These are phyloP conservation scores for Crioceris asparagi DNA, from an alignment of 2,888 invertebrate species.

Conservation along the genomic window DNA sequence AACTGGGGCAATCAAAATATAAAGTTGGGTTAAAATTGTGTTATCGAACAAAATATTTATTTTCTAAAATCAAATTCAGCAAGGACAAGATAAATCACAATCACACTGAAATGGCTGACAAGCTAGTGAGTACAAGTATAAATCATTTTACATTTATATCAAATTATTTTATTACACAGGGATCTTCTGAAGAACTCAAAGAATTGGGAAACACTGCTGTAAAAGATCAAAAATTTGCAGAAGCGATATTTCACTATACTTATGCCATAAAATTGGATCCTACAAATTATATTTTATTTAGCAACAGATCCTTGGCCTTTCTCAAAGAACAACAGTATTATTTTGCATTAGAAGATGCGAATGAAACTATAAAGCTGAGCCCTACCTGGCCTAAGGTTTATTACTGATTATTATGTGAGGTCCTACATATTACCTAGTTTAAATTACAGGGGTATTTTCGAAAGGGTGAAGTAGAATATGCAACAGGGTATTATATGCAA, in stretches of 20 bases:
- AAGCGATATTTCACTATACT: constrained; percentile 70
- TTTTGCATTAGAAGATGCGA: constrained; percentile 67
- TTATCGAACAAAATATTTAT: no score
- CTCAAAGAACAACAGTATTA: constrained; percentile 67
- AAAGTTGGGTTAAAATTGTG: no score
- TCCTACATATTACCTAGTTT: neutral
- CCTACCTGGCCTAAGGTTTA: constrained; percentile 70
- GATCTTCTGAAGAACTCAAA: constrained; percentile 49
- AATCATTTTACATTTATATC: no score
- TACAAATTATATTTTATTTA: constrained; percentile 59
- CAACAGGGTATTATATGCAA: constrained; percentile 54
- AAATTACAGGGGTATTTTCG: constrained; percentile 59
- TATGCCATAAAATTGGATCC: constrained; percentile 66
- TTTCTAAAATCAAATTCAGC: no score
- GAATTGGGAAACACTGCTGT: constrained; percentile 68
- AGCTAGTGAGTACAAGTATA: no score
- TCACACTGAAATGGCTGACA: no score
- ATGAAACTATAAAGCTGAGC: constrained; percentile 60
- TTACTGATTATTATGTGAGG: constrained; percentile 1
- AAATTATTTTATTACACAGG: constrained; percentile 3
- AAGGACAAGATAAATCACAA: no score
- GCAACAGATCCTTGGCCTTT: constrained; percentile 73
- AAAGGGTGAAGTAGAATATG: constrained; percentile 60
- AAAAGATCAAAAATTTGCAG: constrained; percentile 58
- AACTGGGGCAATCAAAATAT: no score